These are phyloP conservation scores for Drosophila sechellia DNA, from an alignment of 1,140 invertebrate species.

Conservation along the genomic window DNA sequence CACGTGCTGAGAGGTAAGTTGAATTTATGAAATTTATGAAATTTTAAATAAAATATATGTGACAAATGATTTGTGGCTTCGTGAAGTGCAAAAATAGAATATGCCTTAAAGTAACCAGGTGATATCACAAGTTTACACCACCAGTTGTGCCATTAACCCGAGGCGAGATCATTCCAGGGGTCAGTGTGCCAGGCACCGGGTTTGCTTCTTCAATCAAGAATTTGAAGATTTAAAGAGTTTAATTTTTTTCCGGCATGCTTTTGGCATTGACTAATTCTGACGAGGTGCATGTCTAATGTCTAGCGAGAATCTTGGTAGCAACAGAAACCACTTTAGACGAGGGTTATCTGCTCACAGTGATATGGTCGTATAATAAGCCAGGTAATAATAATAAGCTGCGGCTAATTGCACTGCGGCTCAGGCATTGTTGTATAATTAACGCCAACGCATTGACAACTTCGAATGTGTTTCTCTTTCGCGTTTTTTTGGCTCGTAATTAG, in stretches of 20 bases:
- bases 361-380: slow-evolving; percentile 49
- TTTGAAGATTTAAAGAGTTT: slow-evolving; percentile 6
- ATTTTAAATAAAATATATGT: not conserved
- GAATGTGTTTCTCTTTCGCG: slow-evolving; percentile 20
- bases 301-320: slow-evolving; percentile 15
- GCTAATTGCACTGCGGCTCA: slow-evolving; percentile 45
- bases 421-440: slow-evolving; percentile 69
- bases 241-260: slow-evolving; percentile 38
- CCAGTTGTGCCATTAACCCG: slow-evolving; percentile 25
- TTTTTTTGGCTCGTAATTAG: slow-evolving; percentile 50
- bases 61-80: slow-evolving; percentile 4
- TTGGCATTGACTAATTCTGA: slow-evolving; percentile 47
- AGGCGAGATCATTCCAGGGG: slow-evolving; percentile 23
- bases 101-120: not conserved
- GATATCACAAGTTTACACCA: slow-evolving; percentile 1
- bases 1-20: not conserved
- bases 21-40: not conserved
- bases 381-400: slow-evolving; percentile 31
- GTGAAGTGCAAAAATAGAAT: slow-evolving; percentile 27
- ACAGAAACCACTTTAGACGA: slow-evolving; percentile 43
- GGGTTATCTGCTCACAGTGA: slow-evolving; percentile 29
- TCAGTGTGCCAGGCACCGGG: slow-evolving; percentile 37
- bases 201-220: slow-evolving; percentile 7
- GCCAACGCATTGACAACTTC: slow-evolving; percentile 60
- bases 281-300: slow-evolving; percentile 47